Base-by-base conservation (phyloP, 2,113 vertebrate species). In the Otis tarda region DNA sequence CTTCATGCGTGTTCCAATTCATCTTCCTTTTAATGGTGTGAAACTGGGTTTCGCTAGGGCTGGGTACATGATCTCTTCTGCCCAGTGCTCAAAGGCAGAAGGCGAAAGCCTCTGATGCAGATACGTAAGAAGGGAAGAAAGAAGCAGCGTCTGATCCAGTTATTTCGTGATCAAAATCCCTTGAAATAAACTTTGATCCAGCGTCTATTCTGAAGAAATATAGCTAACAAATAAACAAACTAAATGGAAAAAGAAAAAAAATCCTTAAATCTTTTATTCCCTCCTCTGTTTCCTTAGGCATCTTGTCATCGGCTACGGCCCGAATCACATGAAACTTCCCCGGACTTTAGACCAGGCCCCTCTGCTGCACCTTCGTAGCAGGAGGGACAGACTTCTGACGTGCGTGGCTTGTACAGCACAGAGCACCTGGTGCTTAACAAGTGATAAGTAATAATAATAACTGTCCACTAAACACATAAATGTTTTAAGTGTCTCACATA, bases 371-470 rank as follows among this genome's bases (percentile, higher is more conserved):
- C 39, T 55, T 65, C 47, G 16, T 74, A 60, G 91, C 64, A 43
- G 82, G 70, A 88, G 33, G 55, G 47, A 74, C 49, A 6, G 6
- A 63, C 20, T 50, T 25, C 21, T 33, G 49, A 8, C 1, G 0
- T 20, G n/a, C 0, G 0, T 9, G 88, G 22, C 75, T 69, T 81
- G 90, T 64, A 56, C 50, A 17, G 49, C 75, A 17, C 5, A 0
- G 80, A 89, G 94, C 92, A 93, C 94, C 94, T 53, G 89, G 95
- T 50, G 95, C 74, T 30, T 65, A 87, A 94, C 76, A 78, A 87
- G 81, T n/a, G 87, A 37, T 94, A 95, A 92, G 70, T 94, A 94
- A 93, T 92, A 94, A 94, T 81, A 93, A 84, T 64, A 95, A 90
- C 95, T 71, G 96, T 4, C 92, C 94, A 14, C 91, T 83, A 94